These are phyloP conservation scores for Pammene fasciana DNA, from an alignment of 2,888 invertebrate genomes.

Conservation along the genomic window DNA sequence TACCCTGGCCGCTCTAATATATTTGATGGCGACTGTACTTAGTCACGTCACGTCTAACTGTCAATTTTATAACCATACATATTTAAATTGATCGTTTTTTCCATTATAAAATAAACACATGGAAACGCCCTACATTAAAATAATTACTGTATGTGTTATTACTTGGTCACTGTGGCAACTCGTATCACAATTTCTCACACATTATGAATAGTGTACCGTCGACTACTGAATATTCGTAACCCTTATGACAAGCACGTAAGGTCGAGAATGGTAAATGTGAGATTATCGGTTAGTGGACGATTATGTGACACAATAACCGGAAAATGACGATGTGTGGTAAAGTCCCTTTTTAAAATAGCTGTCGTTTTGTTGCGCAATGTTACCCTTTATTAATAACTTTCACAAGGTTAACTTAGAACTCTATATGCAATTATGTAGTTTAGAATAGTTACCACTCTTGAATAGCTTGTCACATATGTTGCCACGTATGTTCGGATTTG, in stretches of 20 bases:
- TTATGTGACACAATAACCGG: constrained; percentile 29
- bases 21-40: too few relatives aligned
- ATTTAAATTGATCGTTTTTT: too few relatives aligned
- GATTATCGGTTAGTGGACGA: not conserved
- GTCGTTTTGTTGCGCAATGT: constrained; percentile 7
- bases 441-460: not conserved
- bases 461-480: too few relatives aligned
- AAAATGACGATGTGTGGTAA: constrained; percentile 9
- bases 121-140: not conserved
- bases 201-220: constrained; percentile 14
- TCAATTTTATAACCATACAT: too few relatives aligned
- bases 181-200: constrained; percentile 21
- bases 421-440: too few relatives aligned
- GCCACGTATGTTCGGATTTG: too few relatives aligned
- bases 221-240: not conserved
- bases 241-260: too few relatives aligned
- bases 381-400: not conserved
- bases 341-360: constrained; percentile 16
- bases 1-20: too few relatives aligned
- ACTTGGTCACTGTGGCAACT: constrained; percentile 32
- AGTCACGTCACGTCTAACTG: too few relatives aligned
- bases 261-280: too few relatives aligned
- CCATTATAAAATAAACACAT: too few relatives aligned
- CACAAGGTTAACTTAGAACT: too few relatives aligned
- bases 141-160: constrained; percentile 26